phyloP scores from a whole-genome alignment of 2,113 vertebrate genomes.

The Megaceryle maxima region DNA sequence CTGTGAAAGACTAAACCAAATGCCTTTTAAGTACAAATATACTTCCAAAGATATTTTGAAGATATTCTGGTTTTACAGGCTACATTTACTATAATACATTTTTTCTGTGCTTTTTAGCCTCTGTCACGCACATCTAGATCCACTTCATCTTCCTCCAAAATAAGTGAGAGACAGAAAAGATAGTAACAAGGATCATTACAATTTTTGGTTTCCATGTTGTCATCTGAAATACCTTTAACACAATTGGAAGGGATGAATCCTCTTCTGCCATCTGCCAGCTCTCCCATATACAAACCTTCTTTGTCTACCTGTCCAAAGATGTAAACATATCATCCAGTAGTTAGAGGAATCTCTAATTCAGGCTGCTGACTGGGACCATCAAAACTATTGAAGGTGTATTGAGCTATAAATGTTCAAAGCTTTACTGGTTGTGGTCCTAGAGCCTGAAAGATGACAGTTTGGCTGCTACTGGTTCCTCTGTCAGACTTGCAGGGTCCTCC shows the following conservation, averaged over 20 bases:
- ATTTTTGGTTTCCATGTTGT: background rate
- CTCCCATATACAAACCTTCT: background rate
- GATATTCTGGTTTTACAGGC: background rate
- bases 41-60: background rate
- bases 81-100: background rate
- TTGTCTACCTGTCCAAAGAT: background rate
- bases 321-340: background rate
- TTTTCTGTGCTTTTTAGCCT: background rate
- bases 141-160: background rate
- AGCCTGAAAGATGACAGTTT: background rate
- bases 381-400: background rate
- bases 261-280: background rate
- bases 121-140: background rate
- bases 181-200: background rate
- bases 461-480: background rate
- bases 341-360: background rate
- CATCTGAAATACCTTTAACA: background rate
- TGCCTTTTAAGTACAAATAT: background rate
- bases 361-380: background rate
- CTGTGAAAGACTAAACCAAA: background rate
- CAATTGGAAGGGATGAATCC: background rate
- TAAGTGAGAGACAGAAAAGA: background rate
- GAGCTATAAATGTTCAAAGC: background rate
- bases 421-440: background rate
- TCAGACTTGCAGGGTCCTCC: background rate